A percentile compares a stretch with the other conserved stretches of the same genome.
Evolutionary conservation across 2,888 invertebrate species (phyloP).

Genomic region (Hirtodrosophila cameraria): DNA sequence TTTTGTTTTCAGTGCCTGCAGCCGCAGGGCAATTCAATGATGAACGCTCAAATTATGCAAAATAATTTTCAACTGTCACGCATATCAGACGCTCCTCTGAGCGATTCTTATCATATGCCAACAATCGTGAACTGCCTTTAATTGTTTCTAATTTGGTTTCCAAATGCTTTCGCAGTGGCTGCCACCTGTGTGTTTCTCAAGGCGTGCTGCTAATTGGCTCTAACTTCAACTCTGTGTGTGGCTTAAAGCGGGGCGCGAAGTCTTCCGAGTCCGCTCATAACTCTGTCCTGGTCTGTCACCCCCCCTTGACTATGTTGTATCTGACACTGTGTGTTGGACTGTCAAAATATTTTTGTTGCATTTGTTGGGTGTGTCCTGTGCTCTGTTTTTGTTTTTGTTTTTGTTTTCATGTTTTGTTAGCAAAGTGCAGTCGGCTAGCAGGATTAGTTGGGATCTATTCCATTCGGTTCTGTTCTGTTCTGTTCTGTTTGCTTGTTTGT

Average conservation of each 20-base stretch:
- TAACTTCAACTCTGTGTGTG: slow-evolving; percentile 38
- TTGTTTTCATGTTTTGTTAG: slow-evolving; percentile 69
- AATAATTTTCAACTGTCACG: slow-evolving; percentile 78
- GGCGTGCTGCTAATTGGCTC: slow-evolving; percentile 77
- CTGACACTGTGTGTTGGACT: slow-evolving; percentile 50
- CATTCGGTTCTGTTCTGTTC: slow-evolving; percentile 10
- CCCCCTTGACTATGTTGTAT: slow-evolving; percentile 13
- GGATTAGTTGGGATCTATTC: slow-evolving; percentile 66
- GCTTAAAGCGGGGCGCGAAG: slow-evolving; percentile 49
- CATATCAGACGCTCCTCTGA: slow-evolving; percentile 50
- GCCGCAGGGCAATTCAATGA: slow-evolving; percentile 57
- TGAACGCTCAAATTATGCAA: slow-evolving; percentile 78
- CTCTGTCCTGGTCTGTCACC: slow-evolving; percentile 43
- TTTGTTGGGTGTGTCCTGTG: slow-evolving; percentile 70
- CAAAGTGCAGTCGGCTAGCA: slow-evolving; percentile 65
- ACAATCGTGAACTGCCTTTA: slow-evolving; percentile 70
- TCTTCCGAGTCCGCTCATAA: slow-evolving; percentile 43
- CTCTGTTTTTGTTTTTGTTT: slow-evolving; percentile 39
- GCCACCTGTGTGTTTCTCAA: slow-evolving; percentile 74
- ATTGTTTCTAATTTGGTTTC: slow-evolving; percentile 78
- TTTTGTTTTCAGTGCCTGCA: no score
- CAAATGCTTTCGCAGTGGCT: slow-evolving; percentile 30
- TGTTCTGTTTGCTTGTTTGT: slow-evolving; percentile 54
- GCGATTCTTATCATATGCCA: slow-evolving; percentile 53
- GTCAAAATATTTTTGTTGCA: slow-evolving; percentile 79